Conservation (phyloP, 2,797 vertebrate species). For the Poeciliopsis paucimaculata region DNA sequence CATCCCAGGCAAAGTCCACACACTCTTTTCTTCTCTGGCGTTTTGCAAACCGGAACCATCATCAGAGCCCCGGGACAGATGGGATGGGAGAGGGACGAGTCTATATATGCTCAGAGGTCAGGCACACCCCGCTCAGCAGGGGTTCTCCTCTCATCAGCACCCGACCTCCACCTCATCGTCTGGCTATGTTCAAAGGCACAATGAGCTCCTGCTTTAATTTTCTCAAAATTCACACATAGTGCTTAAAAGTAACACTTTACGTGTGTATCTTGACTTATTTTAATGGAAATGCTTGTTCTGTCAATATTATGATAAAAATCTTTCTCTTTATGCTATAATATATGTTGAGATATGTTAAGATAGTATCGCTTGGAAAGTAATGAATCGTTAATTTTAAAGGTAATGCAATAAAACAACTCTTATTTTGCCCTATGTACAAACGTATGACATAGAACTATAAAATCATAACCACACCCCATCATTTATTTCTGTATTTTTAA, state of each 20-base stretch:
- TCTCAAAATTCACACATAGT: conserved; percentile 29
- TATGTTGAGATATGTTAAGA: not conserved
- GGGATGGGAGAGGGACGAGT: conserved; percentile 71
- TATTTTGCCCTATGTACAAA: not conserved
- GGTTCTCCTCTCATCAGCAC: conserved; percentile 70
- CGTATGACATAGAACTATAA: not conserved
- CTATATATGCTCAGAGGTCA: conserved; percentile 71
- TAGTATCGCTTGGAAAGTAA: not conserved
- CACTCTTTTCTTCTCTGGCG: conserved; percentile 43
- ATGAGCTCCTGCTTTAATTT: conserved; percentile 35
- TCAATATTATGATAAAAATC: not conserved
- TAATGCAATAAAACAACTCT: not conserved
- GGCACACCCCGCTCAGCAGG: conserved; percentile 73
- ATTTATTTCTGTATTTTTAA: not conserved
- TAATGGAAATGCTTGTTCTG: not conserved
- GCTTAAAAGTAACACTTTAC: conserved; percentile 3
- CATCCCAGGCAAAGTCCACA: conserved; percentile 59
- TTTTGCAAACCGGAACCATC: conserved; percentile 47
- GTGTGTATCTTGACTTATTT: not conserved
- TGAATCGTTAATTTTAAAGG: not conserved
- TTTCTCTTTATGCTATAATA: not conserved
- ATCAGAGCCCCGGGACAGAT: conserved; percentile 68
- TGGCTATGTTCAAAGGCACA: conserved; percentile 73
- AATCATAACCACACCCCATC: not conserved
- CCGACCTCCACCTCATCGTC: conserved; percentile 74